Evolutionary conservation across 1,140 invertebrate species (phyloP), one percentile per base, ranked within the genome.

Genomic region (Scylla paramamosain): DNA sequence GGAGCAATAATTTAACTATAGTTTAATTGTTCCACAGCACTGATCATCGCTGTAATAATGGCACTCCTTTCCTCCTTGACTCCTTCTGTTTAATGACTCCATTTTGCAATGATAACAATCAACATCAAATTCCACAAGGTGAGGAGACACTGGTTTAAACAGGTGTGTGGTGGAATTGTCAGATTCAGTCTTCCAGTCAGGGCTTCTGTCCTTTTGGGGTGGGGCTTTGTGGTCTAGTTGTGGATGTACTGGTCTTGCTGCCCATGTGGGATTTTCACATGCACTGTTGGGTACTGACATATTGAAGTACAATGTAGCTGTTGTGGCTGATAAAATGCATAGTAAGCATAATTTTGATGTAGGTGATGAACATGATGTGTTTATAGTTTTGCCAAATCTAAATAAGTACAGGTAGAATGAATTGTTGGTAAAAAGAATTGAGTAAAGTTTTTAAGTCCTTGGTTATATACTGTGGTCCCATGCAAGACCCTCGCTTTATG

Each of bases 71-170:
- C 20, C 16, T n/a, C 1, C n/a, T 77, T 77, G 12, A n/a, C 12
- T 25, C 25, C n/a, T n/a, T 1, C 67, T 77, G 67, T 77, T 77
- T n/a, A 7, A 39, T 39, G 39, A n/a, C 20, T 77, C 67, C 67
- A 77, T 20, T 77, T 77, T 77, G 67, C 67, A 77, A 77, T 77
- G 67, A 77, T 77, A n/a, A 20, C 67, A 77, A n/a, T 77, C 67
- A 25, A n/a, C 67, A 0, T n/a, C 12, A n/a, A 77, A 77, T 77
- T 20, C 67, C 25, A 77, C 20, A 20, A 77, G 67, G 67, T 77
- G 67, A 77, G 67, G 20, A n/a, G 25, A 77, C n/a, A n/a, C 1
- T 1, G 67, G 25, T 77, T 12, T 12, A n/a, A 4, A 77, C 20
- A n/a, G 25, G n/a, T n/a, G 10, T 59, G 52, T 59, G 52, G 20